Evolutionary conservation across 2,113 vertebrate species (phyloP).

Genomic region (Illadopsis cleaveri): DNA sequence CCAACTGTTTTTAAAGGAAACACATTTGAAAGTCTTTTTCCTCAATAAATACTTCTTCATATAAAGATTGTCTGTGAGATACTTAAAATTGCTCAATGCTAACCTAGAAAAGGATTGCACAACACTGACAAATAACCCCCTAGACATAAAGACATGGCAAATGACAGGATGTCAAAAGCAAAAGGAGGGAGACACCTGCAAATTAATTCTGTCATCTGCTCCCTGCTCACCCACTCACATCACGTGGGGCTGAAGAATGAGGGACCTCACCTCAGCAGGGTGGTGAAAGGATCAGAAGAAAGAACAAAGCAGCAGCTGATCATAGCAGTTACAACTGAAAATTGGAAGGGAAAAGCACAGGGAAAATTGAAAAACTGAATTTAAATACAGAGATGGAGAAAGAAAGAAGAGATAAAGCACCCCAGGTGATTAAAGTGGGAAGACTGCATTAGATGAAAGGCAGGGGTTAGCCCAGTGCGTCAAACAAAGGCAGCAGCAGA

Average conservation of each 20-base stretch:
- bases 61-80: slow-evolving; percentile 10
- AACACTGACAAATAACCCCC: slow-evolving; percentile 22
- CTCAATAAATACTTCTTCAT: slow-evolving; percentile 1
- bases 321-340: not conserved
- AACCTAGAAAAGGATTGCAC: slow-evolving; percentile 53
- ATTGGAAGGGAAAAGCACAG: not conserved
- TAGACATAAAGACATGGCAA: slow-evolving; percentile 26
- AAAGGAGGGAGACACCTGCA: slow-evolving; percentile 48
- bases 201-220: slow-evolving; percentile 47
- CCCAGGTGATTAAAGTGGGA: not conserved
- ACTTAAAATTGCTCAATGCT: slow-evolving; percentile 36
- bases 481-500: not conserved
- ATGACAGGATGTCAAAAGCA: slow-evolving; percentile 45
- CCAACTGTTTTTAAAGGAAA: not conserved
- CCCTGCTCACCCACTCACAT: slow-evolving; percentile 2
- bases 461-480: not conserved
- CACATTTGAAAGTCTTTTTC: not conserved
- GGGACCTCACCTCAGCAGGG: not conserved
- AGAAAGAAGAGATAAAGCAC: not conserved
- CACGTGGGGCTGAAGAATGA: not conserved
- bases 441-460: not conserved
- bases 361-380: slow-evolving; percentile 18
- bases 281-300: slow-evolving; percentile 6
- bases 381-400: slow-evolving; percentile 19
- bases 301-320: slow-evolving; percentile 36